These are phyloP conservation scores for Kradibia gibbosae DNA, from an alignment of 1,140 invertebrate species.

Conservation along the genomic window DNA sequence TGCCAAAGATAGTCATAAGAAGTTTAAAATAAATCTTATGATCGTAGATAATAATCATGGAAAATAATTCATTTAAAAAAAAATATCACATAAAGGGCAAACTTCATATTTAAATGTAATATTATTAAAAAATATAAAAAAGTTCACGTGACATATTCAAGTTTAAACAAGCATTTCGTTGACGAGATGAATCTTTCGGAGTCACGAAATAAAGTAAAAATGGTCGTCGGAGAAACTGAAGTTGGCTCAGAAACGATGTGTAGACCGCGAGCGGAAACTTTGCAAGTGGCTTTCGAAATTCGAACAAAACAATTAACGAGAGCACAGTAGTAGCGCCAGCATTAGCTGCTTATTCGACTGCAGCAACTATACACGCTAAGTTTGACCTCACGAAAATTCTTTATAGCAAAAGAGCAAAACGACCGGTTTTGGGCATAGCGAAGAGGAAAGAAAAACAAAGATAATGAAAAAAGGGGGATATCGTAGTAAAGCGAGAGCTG, in stretches of 20 bases:
- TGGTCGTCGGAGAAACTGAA: not conserved
- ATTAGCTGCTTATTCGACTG: not conserved
- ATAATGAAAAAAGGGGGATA: not conserved
- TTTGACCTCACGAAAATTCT: slow-evolving; percentile 28
- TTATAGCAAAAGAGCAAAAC: not conserved
- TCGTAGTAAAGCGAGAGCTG: not conserved
- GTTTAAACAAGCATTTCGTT: slow-evolving; percentile 16
- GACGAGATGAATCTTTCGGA: slow-evolving; percentile 26
- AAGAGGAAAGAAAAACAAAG: slow-evolving; percentile 28
- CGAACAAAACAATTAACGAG: slow-evolving; percentile 53
- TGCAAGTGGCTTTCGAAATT: slow-evolving; percentile 34
- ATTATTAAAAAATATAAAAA: too few relatives aligned
- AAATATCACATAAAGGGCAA: not conserved
- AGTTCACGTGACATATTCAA: too few relatives aligned
- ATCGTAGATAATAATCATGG: too few relatives aligned
- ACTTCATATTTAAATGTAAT: not conserved
- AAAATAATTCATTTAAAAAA: not conserved
- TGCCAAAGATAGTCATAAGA: too few relatives aligned
- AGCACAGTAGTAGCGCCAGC: not conserved
- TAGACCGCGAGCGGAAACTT: slow-evolving; percentile 44
- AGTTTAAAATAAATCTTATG: too few relatives aligned
- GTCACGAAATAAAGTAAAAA: slow-evolving; percentile 26
- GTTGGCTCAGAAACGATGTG: slow-evolving; percentile 4
- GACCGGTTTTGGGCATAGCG: slow-evolving; percentile 31
- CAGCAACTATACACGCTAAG: not conserved